These are phyloP conservation scores for Meta bourneti DNA, from an alignment of 2,888 invertebrate genomes.

Conservation along the genomic window DNA sequence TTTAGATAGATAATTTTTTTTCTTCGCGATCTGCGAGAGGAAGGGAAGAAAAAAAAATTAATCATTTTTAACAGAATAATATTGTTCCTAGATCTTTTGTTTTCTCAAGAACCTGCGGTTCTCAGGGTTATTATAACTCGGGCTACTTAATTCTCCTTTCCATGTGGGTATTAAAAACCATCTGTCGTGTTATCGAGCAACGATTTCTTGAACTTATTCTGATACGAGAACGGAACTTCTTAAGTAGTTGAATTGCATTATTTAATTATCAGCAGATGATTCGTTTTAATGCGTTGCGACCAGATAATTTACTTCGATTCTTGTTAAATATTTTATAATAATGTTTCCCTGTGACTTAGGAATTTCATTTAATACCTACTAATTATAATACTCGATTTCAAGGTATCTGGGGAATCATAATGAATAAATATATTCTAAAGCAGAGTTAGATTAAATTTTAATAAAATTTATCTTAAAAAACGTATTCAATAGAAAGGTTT, in stretches of 20 bases:
- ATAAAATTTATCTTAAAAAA: too few species aligned
- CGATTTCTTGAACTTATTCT: not conserved
- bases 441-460: too few species aligned
- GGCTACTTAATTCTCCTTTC: constrained; percentile 6
- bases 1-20: constrained; percentile 17
- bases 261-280: not conserved
- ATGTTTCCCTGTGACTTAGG: too few species aligned
- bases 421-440: too few species aligned
- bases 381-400: too few species aligned
- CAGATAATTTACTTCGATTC: too few species aligned
- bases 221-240: not conserved
- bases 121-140: not conserved
- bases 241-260: not conserved
- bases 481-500: too few species aligned
- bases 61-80: constrained; percentile 48
- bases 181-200: not conserved
- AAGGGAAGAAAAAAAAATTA: constrained; percentile 10
- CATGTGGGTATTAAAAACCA: not conserved
- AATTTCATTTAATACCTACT: too few species aligned
- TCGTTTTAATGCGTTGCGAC: too few species aligned
- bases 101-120: not conserved
- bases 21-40: not conserved
- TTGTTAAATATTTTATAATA: too few species aligned
- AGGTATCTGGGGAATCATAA: too few species aligned
- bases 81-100: constrained; percentile 31